phyloP scores from a whole-genome alignment of 2,888 invertebrate species.

The Cynaeus angustus region DNA sequence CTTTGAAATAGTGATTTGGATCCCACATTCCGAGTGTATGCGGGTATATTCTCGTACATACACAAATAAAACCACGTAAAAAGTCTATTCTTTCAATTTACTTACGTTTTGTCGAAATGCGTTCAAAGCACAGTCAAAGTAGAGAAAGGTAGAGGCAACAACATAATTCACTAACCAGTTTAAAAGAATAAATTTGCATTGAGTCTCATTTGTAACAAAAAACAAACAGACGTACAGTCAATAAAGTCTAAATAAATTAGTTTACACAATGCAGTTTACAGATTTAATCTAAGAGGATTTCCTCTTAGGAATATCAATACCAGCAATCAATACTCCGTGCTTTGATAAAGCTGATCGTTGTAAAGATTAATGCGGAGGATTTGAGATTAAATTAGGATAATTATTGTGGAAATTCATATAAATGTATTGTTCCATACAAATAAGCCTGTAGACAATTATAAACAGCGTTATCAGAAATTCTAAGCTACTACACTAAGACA shows the following conservation, averaged over 20 bases:
- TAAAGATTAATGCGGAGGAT: constrained; percentile 15
- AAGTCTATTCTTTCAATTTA: too few relatives aligned
- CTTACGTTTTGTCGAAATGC: too few relatives aligned
- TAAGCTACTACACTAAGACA: constrained; percentile 22
- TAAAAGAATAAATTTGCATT: not conserved
- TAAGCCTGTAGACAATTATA: constrained; percentile 12
- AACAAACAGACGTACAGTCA: not conserved
- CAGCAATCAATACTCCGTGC: not conserved
- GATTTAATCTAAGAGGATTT: constrained; percentile 10
- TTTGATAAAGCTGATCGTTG: constrained; percentile 2
- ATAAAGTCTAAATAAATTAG: not conserved
- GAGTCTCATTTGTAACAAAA: not conserved
- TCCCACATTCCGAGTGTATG: too few relatives aligned
- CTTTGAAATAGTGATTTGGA: too few relatives aligned
- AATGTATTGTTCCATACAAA: constrained; percentile 14
- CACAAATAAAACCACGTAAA: too few relatives aligned
- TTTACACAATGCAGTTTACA: not conserved
- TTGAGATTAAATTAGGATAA: constrained; percentile 8
- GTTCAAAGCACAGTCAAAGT: too few relatives aligned
- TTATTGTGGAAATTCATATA: constrained; percentile 18
- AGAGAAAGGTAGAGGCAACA: not conserved
- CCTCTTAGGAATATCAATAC: constrained; percentile 16
- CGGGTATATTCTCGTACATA: too few relatives aligned
- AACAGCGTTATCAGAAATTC: constrained; percentile 5
- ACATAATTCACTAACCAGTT: not conserved